Base-by-base conservation (phyloP, 2,113 vertebrate species). In the Anarhynchus alexandrinus region DNA sequence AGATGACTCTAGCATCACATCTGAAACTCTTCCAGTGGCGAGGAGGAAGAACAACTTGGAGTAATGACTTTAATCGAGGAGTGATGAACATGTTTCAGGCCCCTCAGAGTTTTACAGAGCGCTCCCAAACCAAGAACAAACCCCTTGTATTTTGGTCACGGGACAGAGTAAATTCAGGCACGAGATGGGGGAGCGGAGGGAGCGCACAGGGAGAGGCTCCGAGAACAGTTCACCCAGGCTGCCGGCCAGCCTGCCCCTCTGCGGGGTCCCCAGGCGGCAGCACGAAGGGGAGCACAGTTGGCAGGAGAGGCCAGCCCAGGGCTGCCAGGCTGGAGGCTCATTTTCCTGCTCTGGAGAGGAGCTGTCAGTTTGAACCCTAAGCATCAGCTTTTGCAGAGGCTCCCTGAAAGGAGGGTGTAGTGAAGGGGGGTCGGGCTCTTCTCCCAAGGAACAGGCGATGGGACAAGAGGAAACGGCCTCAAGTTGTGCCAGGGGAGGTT, bases 241-340 rank as follows among this genome's bases (percentile, higher is more conserved):
- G 61, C 59, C 36, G 30, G 25, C 14, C 78, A 58, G n/a, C 27
- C 15, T 51, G 30, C 30, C 52, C 74, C 47, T 38, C 55, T 25
- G 7, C 3, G 0, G 25, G n/a, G 15, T 20, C 49, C 15, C 11
- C 0, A 42, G 30, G 54, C 3, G 5, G 67, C 27, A 65, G n/a
- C 30, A 49, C 2, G 3, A 23, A 43, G 45, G 27, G 12, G 10
- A 86, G 49, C 20, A 7, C 18, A 0, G 0, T 7, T 34, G 9
- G 27, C 11, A 27, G 3, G 9, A 58, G 54, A 84, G 21, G 70
- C 27, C 49, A 72, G 47, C 30, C 42, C 65, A 23, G 45, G 42
- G 54, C 26, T 10, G 49, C 18, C 2, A 4, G 43, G 23, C 77
- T 58, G 42, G 34, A 58, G 47, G 47, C 4, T 52, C 36, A 4